Evolutionary conservation across 1,140 invertebrate genomes (phyloP).

Genomic region (Drosophila subpulchrella): DNA sequence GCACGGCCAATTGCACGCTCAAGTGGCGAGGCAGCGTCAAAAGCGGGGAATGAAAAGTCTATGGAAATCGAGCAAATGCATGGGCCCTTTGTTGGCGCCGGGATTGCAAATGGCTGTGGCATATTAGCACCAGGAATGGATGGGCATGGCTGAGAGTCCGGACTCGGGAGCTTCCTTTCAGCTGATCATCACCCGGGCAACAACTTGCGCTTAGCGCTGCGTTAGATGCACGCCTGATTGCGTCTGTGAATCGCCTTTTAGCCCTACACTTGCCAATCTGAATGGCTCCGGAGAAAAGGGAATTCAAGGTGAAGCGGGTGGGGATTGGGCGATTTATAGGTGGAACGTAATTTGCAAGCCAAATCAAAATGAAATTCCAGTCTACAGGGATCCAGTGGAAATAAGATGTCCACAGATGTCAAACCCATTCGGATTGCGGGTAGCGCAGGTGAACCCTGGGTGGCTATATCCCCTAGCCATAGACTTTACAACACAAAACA

Average conservation of each 20-base stretch:
- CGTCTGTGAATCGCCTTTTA: constrained; percentile 9
- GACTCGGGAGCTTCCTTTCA: constrained; percentile 15
- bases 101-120: constrained; percentile 17
- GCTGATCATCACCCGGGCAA: constrained; percentile 51
- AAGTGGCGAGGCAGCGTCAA: constrained; percentile 60
- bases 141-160: not conserved
- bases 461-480: too few relatives aligned
- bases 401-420: too few relatives aligned
- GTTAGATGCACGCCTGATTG: constrained; percentile 46
- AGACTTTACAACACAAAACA: too few relatives aligned
- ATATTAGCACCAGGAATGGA: constrained; percentile 35
- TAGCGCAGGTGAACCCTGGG: too few relatives aligned
- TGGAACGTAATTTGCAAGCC: constrained; percentile 21
- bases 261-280: constrained; percentile 12
- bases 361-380: constrained; percentile 8
- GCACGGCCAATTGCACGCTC: constrained; percentile 71
- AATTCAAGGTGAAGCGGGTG: not conserved
- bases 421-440: too few relatives aligned
- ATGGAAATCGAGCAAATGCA: constrained; percentile 44
- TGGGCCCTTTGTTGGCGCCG: constrained; percentile 39
- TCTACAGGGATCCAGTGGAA: not conserved
- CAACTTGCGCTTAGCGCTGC: constrained; percentile 30
- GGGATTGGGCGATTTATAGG: constrained; percentile 1
- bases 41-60: constrained; percentile 39
- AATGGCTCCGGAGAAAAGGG: not conserved